Percentiles rank a stretch among this genome's conserved stretches.
Conservation (phyloP, 1,140 invertebrate species). For the Procambarus virginalis region DNA sequence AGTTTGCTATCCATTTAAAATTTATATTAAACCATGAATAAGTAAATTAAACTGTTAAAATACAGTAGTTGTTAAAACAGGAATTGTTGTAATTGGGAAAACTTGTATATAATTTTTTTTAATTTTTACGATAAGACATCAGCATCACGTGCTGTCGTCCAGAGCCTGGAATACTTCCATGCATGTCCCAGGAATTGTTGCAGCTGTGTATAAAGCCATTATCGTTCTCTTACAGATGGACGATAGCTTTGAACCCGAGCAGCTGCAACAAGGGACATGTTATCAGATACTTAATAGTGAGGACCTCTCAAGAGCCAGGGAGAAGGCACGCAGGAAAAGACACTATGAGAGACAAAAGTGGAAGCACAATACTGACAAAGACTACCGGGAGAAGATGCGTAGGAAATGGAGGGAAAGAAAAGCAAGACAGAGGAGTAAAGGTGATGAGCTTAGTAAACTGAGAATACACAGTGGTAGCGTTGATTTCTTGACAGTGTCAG, state of each 20-base stretch:
- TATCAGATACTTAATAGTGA: background rate
- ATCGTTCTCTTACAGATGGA: background rate
- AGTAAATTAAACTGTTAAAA: too few species aligned
- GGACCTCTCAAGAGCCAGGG: background rate
- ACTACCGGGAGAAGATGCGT: background rate
- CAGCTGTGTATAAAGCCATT: background rate
- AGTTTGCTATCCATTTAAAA: too few species aligned
- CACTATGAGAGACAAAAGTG: slow-evolving; percentile 2
- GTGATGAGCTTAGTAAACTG: background rate
- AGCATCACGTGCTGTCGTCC: too few species aligned
- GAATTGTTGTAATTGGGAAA: too few species aligned
- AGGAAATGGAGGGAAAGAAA: slow-evolving; percentile 8
- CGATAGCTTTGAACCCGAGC: background rate
- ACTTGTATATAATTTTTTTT: too few species aligned
- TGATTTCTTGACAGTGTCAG: too few species aligned
- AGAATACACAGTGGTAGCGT: too few species aligned
- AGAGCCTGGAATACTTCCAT: too few species aligned
- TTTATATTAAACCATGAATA: too few species aligned
- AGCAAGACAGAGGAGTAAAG: background rate
- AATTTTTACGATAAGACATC: too few species aligned
- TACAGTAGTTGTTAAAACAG: too few species aligned
- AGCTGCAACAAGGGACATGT: background rate
- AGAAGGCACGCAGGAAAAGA: background rate
- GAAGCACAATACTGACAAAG: background rate
- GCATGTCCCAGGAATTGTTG: too few species aligned